Percentiles rank a stretch among this genome's conserved stretches.
These are phyloP conservation scores for Eptatretus burgeri DNA, from an alignment of 2,113 vertebrate genomes.

Conservation along the genomic window DNA sequence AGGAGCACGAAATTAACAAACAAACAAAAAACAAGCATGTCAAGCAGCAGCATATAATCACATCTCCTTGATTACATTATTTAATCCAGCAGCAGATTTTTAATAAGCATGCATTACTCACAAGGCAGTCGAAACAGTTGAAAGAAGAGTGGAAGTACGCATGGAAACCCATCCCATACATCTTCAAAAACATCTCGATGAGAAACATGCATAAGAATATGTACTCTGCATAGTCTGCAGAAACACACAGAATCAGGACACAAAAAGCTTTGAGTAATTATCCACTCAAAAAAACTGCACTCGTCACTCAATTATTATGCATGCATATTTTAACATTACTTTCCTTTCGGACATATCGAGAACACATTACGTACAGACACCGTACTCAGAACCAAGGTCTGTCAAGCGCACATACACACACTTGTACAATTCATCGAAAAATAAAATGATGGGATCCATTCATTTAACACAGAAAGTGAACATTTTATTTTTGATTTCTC, in stretches of 20 bases:
- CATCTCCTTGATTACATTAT: too few relatives aligned
- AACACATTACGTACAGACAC: neutral
- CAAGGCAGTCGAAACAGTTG: conserved; percentile 3
- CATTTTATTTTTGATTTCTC: too few relatives aligned
- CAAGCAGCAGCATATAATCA: conserved; percentile 7
- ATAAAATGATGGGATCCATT: too few relatives aligned
- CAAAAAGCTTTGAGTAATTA: neutral
- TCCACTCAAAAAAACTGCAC: too few relatives aligned
- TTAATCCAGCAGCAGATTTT: neutral
- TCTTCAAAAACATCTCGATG: neutral
- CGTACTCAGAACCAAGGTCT: neutral
- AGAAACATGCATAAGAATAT: neutral
- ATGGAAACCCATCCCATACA: neutral
- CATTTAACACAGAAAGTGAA: too few relatives aligned
- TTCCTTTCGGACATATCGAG: neutral
- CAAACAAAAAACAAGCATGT: too few relatives aligned
- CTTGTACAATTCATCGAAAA: too few relatives aligned
- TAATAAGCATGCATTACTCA: neutral
- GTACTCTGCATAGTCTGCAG: conserved; percentile 1
- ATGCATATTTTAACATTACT: neutral
- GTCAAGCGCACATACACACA: too few relatives aligned
- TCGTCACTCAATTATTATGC: too few relatives aligned
- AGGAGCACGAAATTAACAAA: too few relatives aligned
- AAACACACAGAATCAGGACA: conserved; percentile 6
- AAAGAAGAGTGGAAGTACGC: conserved; percentile 4